Evolutionary conservation across 1,140 invertebrate species (phyloP), one percentile per base, ranked within the genome.

Genomic region (Heliconius nattereri): DNA sequence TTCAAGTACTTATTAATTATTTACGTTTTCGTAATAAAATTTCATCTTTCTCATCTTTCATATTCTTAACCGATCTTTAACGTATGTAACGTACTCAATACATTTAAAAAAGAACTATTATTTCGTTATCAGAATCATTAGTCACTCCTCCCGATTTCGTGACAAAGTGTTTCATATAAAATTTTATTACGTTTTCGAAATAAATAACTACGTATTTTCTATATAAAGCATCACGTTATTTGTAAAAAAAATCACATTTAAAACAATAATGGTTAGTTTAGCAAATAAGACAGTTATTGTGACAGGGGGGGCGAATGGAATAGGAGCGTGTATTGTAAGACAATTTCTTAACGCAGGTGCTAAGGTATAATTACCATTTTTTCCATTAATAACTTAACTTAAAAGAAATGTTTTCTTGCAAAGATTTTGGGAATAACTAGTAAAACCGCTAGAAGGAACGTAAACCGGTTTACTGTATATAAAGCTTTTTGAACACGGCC

Each of bases 261-360:
- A 13, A n/a, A 9, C 8, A 26, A 57, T 11, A n/a, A 88, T 88
- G 86, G 80, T 78, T 49, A 77, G 71, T 66, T 37, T 83, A 29
- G 71, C 78, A 54, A 83, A 85, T 79, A 86, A 85, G 78, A 85
- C 88, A 2, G 78, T 83, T 54, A 76, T 90, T 7, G 76, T 90
- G 6, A 90, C 89, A 1, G 89, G 89, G 7, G 89, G 83, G 1
- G 87, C 89, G 1, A 84, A 78, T 26, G 89, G 89, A 0, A 89
- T 90, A 20, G 89, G 89, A 1, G 85, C 88, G 35, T 75, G 49
- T 20, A 75, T 86, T 23, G 85, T 87, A 2, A 79, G 78, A 23
- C 79, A 77, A 37, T 86, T 87, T 70, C 71, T 90, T 32, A 78
- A 86, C 8, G 86, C 89, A 76, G 85, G 84, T n/a, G 85, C 85